Base-by-base conservation (phyloP, 1,140 invertebrate species). In the Lucilia cuprina region DNA sequence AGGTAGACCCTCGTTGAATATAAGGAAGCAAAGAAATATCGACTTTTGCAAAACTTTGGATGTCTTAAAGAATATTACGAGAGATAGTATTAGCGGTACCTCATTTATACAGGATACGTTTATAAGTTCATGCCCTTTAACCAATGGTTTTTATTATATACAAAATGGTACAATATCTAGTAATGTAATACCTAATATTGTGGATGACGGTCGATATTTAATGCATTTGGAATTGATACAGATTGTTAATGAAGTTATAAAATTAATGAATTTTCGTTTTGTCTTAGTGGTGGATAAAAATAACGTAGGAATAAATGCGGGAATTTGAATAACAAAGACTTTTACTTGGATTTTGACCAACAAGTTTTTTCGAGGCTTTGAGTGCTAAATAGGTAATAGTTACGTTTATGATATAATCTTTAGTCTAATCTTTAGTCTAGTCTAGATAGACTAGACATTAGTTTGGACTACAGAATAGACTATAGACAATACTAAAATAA, bases 21-120 rank as follows among this genome's bases (percentile, higher is more conserved):
- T 84, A 35, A n/a, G 70, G 2, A 83, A 84, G 35, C 7, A 55
- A 25, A 78, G 80, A 60, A 85, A 85, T 55, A 75, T 85, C 17
- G 84, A 85, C 25, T 85, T 85, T 49, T 85, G 84, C 35, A 85
- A 85, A 74, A 75, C 35, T 25, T 41, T 85, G n/a, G 84, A 85
- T 25, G 5, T 49, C 17, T 5, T 83, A n/a, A 35, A 55, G 17
- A 85, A 85, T 49, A 30, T 82, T 4, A 74, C 82, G 4, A 65
- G 34, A 10, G 25, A 82, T n/a, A 47, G 35, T 19, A 47, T 2
- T 17, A 30, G 21, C 1, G 41, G 60, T 19, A 49, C 77, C 14
- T 55, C 70, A 3, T 14, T 74, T 9, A 9, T 84, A 8, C 84
- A 85, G 19, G 65, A 49, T 4, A 83, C 83, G 3, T 85, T 85